Percentiles rank a stretch among this genome's conserved stretches.
phyloP scores from a whole-genome alignment of 2,113 vertebrate genomes.

The Tychaedon coryphoeus region DNA sequence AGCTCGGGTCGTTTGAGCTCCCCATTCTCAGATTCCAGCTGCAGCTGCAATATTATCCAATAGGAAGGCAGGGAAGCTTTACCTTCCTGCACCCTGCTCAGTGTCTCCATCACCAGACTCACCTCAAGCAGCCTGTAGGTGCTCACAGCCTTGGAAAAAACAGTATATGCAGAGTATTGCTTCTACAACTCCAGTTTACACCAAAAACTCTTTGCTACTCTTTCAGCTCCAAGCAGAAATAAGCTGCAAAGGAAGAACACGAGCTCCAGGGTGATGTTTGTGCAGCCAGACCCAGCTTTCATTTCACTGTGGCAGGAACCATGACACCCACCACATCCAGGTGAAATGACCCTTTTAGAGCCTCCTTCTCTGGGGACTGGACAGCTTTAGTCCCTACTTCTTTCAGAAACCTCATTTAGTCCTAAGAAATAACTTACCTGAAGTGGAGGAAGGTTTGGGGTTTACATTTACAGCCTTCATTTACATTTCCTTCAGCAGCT shows the following conservation, averaged over 20 bases:
- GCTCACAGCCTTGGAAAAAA: not conserved
- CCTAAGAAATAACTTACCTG: not conserved
- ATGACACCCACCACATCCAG: rapidly evolving
- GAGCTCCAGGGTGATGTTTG: not conserved
- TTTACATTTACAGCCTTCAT: not conserved
- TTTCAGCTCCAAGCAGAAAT: not conserved
- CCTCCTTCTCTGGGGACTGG: not conserved
- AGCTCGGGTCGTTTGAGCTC: rapidly evolving
- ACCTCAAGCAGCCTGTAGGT: not conserved
- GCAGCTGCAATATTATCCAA: not conserved
- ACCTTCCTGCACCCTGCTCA: not conserved
- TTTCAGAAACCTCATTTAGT: not conserved
- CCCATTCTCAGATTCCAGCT: not conserved
- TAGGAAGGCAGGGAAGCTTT: not conserved
- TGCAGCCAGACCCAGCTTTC: not conserved
- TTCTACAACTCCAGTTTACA: not conserved
- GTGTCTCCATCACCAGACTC: not conserved
- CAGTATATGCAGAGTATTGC: not conserved
- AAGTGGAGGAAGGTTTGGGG: not conserved
- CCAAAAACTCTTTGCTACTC: not conserved
- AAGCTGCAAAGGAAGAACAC: not conserved
- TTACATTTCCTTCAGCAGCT: too few species aligned
- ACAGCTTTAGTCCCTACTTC: not conserved
- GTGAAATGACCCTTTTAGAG: not conserved
- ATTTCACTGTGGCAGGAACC: not conserved